Conservation (phyloP, 53 echinoderm and acorn worm species). For the Henricia sp. region DNA sequence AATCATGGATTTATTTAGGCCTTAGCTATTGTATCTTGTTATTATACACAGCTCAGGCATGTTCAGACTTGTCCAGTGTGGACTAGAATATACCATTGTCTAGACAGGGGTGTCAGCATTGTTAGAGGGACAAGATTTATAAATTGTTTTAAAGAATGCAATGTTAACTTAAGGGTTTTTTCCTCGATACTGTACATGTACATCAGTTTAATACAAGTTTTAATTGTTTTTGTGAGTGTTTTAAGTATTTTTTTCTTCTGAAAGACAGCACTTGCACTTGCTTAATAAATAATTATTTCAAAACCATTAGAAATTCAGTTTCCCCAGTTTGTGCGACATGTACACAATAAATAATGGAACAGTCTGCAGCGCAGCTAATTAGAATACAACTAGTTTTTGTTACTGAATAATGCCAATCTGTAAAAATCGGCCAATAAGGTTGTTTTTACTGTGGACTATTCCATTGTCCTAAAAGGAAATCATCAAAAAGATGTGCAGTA, state of each 20-base stretch:
- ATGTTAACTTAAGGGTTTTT: too few species aligned
- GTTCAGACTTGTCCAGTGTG: slow-evolving; percentile 56
- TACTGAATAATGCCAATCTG: slow-evolving; percentile 31
- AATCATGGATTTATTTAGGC: slow-evolving; percentile 61
- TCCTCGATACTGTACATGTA: too few species aligned
- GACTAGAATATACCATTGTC: slow-evolving; percentile 33
- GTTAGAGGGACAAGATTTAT: too few species aligned
- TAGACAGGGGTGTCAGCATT: too few species aligned
- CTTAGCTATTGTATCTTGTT: slow-evolving; percentile 35
- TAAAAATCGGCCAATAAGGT: slow-evolving; percentile 16
- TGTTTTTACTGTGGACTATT: slow-evolving; percentile 29
- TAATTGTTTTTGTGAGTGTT: too few species aligned
- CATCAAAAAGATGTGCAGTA: not conserved
- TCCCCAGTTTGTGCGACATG: too few species aligned
- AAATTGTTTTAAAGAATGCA: too few species aligned
- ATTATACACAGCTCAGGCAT: slow-evolving; percentile 33
- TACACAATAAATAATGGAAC: slow-evolving; percentile 7
- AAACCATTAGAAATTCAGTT: not conserved
- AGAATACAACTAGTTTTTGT: slow-evolving; percentile 59
- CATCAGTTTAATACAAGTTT: too few species aligned
- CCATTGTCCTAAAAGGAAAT: not conserved
- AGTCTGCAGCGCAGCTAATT: slow-evolving; percentile 14
- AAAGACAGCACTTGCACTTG: too few species aligned
- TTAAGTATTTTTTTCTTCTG: too few species aligned
- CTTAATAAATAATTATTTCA: too few species aligned